phyloP scores from a whole-genome alignment of 1,140 invertebrate genomes.

The Eumaeus atala region DNA sequence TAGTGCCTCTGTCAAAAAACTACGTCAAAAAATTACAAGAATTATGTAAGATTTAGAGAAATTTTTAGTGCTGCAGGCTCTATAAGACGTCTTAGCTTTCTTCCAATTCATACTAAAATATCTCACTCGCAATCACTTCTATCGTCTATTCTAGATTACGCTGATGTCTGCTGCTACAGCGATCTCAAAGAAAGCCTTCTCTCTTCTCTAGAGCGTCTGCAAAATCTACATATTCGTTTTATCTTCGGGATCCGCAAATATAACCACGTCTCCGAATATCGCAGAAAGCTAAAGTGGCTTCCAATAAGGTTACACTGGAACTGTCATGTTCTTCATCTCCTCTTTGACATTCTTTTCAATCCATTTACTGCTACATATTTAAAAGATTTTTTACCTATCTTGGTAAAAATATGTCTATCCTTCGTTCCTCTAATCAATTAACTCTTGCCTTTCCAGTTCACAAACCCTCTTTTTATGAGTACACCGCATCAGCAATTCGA shows the following conservation, averaged over 20 bases:
- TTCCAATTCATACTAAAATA: background rate
- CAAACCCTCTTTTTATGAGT: conserved; percentile 2
- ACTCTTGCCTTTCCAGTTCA: conserved; percentile 5
- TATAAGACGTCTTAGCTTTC: background rate
- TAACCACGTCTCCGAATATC: conserved; percentile 3
- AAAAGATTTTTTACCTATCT: conserved; percentile 4
- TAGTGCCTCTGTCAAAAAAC: background rate
- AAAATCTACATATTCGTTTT: conserved; percentile 12
- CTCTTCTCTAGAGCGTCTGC: conserved; percentile 1
- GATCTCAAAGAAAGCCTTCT: background rate
- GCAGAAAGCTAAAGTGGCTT: conserved; percentile 9
- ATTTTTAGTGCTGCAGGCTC: conserved; percentile 8
- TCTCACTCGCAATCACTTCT: conserved; percentile 6
- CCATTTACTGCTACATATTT: conserved; percentile 2
- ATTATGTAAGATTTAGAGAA: background rate
- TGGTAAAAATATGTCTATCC: background rate
- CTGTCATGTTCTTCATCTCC: background rate
- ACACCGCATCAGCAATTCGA: conserved; percentile 2
- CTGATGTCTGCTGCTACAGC: background rate
- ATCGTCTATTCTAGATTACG: conserved; percentile 1
- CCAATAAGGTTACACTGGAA: conserved; percentile 3
- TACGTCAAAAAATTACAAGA: background rate
- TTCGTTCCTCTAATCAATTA: conserved; percentile 6
- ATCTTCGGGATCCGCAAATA: conserved; percentile 6
- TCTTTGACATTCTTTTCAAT: conserved; percentile 9